Evolutionary conservation across 2,113 vertebrate species (phyloP), one percentile per base, ranked within the genome.

Genomic region (Rhipidura dahli): DNA sequence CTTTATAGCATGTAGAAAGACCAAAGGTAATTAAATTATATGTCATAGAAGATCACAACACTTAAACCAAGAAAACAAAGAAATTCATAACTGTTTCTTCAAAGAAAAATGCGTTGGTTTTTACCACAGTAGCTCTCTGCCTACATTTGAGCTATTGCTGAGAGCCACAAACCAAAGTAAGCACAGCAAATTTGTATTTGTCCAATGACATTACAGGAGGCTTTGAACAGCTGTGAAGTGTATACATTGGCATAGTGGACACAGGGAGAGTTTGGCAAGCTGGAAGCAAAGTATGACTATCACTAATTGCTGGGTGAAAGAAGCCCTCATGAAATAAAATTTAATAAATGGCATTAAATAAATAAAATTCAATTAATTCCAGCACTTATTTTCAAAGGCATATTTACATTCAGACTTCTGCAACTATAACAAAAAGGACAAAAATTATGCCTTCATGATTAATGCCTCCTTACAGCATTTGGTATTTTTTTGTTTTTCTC

Each of bases 281-380:
- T 21, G 60, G 60, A 92, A 93, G 50, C 22, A 17, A 83, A 88
- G 15, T 31, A 78, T 22, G 63, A 70, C 30, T n/a, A 86, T 77
- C 87, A 65, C 6, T 83, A 89, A 93, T 66, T 86, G 50, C 39
- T 78, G 47, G 13, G 28, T 86, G 60, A 94, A 94, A 95, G 93
- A 83, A 77, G 35, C 47, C 83, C 68, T 94, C 60, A 77, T 2
- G 2, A 89, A 87, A 93, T 57, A 33, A 68, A 88, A 82, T 37
- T n/a, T 44, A 89, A 72, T 22, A 80, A 47, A 78, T n/a, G 45
- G 20, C 65, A 64, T 42, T 40, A 78, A 80, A 51, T 39, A 82
- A 86, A 61, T 54, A 68, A 47, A 86, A 65, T 42, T 35, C 68
- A 50, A 80, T 83, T 83, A 72, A 69, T 89, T 90, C 23, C 59